These are phyloP conservation scores for Engraulis encrasicolus DNA, from an alignment of 2,113 vertebrate genomes.

Conservation along the genomic window DNA sequence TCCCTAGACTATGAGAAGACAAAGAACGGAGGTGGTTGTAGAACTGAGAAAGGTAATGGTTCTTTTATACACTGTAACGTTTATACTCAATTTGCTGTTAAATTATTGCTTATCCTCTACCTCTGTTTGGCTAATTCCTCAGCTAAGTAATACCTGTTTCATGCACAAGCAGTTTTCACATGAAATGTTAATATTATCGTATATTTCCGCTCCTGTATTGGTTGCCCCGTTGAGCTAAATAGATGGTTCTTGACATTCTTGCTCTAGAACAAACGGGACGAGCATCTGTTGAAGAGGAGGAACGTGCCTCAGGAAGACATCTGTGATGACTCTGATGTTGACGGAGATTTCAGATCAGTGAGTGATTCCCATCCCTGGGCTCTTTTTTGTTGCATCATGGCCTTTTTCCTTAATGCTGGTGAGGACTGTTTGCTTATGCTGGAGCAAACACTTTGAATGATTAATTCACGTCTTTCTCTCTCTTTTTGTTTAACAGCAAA, in stretches of 20 bases:
- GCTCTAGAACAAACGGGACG: conserved; percentile 93
- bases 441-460: background rate
- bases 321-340: conserved; percentile 94
- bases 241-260: background rate
- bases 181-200: background rate
- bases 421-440: background rate
- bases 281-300: conserved; percentile 95
- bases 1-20: conserved; percentile 95
- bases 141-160: too few relatives aligned
- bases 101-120: too few relatives aligned
- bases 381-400: background rate
- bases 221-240: background rate
- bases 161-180: too few relatives aligned
- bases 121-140: too few relatives aligned
- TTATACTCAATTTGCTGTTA: too few relatives aligned
- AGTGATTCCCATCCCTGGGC: conserved; percentile 33
- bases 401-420: background rate
- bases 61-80: background rate
- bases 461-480: conserved; percentile 46
- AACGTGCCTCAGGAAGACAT: conserved; percentile 96
- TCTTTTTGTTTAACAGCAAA: conserved; percentile 93
- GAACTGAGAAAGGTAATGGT: conserved; percentile 93
- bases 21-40: conserved; percentile 97
- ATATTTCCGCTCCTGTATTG: background rate
- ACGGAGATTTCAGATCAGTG: conserved; percentile 96